Conservation (phyloP, 2,888 invertebrate species). For the Stenolophus ochropezus region DNA sequence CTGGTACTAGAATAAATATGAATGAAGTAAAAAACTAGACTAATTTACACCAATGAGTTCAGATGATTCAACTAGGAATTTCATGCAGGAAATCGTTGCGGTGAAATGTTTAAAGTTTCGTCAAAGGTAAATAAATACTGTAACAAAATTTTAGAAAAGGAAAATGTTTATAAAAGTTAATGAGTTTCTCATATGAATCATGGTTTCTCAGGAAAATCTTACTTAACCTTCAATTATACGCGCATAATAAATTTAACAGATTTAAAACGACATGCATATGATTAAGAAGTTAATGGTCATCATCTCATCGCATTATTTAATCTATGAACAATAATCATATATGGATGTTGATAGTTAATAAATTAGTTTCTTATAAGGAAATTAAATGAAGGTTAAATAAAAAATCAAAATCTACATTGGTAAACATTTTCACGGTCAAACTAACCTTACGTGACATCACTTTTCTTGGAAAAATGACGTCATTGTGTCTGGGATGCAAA, state of each 20-base stretch:
- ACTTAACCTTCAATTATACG: neutral
- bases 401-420: neutral
- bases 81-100: neutral
- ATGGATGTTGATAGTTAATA: neutral
- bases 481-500: neutral
- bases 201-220: neutral
- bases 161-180: neutral
- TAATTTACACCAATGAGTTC: neutral
- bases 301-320: no score
- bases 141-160: neutral
- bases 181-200: neutral
- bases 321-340: no score
- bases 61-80: neutral
- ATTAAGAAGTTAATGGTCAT: neutral
- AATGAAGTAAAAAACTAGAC: neutral
- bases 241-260: neutral
- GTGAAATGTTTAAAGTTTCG: neutral
- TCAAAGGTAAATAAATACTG: neutral
- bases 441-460: neutral
- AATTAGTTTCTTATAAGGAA: neutral
- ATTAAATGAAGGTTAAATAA: neutral
- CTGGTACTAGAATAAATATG: neutral
- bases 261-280: neutral
- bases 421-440: conserved; percentile 7
- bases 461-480: neutral